phyloP scores from a whole-genome alignment of 2,797 vertebrate genomes.

The Buceros bicornis region DNA sequence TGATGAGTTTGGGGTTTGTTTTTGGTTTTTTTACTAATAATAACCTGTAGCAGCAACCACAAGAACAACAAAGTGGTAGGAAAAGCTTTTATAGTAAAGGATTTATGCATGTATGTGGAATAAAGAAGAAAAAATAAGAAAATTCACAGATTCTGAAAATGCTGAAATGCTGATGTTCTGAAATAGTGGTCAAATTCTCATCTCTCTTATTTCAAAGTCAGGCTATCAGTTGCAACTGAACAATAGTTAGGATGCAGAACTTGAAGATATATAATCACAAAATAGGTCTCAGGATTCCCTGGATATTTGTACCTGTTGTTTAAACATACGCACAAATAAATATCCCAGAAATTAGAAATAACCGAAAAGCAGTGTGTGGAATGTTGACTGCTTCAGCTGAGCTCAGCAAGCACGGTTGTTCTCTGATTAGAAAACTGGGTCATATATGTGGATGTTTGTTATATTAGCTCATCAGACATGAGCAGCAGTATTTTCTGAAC shows the following conservation, averaged over 20 bases:
- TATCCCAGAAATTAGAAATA: not conserved
- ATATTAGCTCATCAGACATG: not conserved
- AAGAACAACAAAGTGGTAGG: not conserved
- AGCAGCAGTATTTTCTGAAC: conserved; percentile 1
- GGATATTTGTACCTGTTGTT: not conserved
- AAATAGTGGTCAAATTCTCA: not conserved
- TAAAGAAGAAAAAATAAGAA: not conserved
- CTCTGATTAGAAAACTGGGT: not conserved
- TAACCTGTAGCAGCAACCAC: not conserved
- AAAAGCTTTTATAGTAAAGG: not conserved
- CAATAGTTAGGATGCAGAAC: not conserved
- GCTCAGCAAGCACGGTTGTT: not conserved
- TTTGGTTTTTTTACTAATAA: not conserved
- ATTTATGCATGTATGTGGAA: not conserved
- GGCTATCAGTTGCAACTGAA: not conserved
- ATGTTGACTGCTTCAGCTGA: not conserved
- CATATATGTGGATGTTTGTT: not conserved
- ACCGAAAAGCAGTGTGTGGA: not conserved
- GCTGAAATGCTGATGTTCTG: not conserved
- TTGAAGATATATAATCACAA: not conserved
- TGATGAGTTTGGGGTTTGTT: not conserved
- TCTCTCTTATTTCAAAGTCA: not conserved
- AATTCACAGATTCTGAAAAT: not conserved
- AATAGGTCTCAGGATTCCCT: not conserved
- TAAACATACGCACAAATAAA: not conserved